phyloP scores from a whole-genome alignment of 2,797 vertebrate genomes.

The Diplodus sargus region DNA sequence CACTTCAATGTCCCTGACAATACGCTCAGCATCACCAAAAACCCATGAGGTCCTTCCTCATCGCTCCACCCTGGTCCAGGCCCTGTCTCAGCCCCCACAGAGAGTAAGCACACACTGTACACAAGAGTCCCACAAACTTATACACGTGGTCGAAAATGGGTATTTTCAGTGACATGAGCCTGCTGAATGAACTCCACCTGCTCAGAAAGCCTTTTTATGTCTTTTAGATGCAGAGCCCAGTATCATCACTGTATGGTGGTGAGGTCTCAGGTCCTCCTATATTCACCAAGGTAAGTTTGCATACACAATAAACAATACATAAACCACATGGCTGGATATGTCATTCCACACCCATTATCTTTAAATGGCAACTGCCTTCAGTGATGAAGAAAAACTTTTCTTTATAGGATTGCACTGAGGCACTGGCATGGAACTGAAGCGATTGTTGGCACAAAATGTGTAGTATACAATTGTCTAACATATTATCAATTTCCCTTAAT shows the following conservation, averaged over 20 bases:
- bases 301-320: neutral
- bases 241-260: constrained; percentile 82
- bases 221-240: constrained; percentile 90
- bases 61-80: constrained; percentile 91
- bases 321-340: neutral
- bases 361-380: neutral
- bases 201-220: neutral
- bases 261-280: constrained; percentile 86
- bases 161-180: too few species aligned
- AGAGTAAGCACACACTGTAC: constrained; percentile 83
- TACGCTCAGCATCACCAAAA: constrained; percentile 93
- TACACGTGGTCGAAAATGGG: neutral
- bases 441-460: constrained; percentile 26
- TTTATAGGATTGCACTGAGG: too few species aligned
- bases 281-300: constrained; percentile 90
- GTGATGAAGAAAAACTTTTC: too few species aligned
- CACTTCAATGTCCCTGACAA: constrained; percentile 95
- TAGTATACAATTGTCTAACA: constrained; percentile 12
- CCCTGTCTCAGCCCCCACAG: constrained; percentile 89
- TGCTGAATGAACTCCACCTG: too few species aligned
- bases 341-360: neutral
- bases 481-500: constrained; percentile 11
- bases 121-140: neutral
- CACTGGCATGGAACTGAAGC: neutral
- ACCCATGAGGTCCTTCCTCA: constrained; percentile 84